Evolutionary conservation across 2,888 invertebrate species (phyloP), one percentile per base, ranked within the genome.

Genomic region (Nemoura dubitans): DNA sequence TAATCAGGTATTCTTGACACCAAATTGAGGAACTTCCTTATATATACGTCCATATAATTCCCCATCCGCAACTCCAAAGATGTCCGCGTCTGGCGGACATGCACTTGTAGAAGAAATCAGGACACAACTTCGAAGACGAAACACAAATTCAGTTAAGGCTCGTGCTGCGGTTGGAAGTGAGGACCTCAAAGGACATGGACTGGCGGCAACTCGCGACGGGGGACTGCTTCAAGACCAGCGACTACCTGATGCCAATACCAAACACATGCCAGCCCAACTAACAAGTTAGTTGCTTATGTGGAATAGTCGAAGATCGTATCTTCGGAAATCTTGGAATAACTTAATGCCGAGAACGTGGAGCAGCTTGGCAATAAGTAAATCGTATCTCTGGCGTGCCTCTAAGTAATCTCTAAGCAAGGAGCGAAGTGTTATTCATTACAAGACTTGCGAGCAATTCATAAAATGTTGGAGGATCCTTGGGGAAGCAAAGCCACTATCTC

Each of bases 1-100:
- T 87, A 77, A 87, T 87, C 87, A 86, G 85, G 87, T 87, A 87
- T 87, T 87, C 87, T 86, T 87, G 86, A 87, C 87, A 83, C 86
- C 77, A 86, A 77, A 87, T 84, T 36, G 83, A 83, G 42, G 26
- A 83, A 42, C 83, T 42, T 83, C 83, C 42, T 26, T 42, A 27
- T 78, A 27, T 78, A 78, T 78, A 26, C 83, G 83, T 42, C 83
- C 25, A 26, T 81, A 29, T 83, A 83, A 83, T 36, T 83, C 83
- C 42, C 83, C 21, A 76, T 27, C 84, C 29, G 43, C 29, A 84
- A 29, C 59, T 59, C 81, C 28, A 84, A 29, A 84, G 76, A 42
- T 83, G 76, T 27, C 59, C 84, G 27, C 42, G 43, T 42, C 2
- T 26, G 76, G 76, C 29, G 84, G 84, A 76, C 84, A 76, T 29